Base-by-base conservation (phyloP, 2,113 vertebrate genomes). In the Prietella phreatophila region DNA sequence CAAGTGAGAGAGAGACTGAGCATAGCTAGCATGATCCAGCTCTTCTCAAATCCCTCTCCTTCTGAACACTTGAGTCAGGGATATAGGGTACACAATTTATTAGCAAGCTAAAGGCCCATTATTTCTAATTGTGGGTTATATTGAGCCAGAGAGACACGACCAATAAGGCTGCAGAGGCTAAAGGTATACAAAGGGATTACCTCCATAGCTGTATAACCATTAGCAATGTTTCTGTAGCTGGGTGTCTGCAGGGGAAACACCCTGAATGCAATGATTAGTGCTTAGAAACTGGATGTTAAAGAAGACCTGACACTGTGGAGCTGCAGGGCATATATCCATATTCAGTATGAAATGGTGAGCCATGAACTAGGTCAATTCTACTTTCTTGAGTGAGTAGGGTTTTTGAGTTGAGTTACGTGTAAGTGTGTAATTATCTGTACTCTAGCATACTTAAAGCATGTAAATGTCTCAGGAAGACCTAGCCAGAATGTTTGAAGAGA, bases 111-210 rank as follows among this genome's bases (percentile, higher is more conserved):
- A 87, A 88, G 79, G 85, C 79, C 69, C 84, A 89, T 90, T 90
- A 90, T 89, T 90, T 89, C 87, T 90, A 88, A 91, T 87, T 71
- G 90, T 83, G 42, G 83, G 69, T 88, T 86, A 88, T 88, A 91
- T 81, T 89, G 84, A 88, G 80, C 86, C 75, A 84, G 84, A 81
- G 83, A 89, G 81, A 91, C 88, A 89, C 84, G 86, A 88, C 65
- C 82, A 91, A 81, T 88, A 89, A 83, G 80, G 84, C 79, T 73
- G 39, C 63, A 75, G 82, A 83, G 55, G 81, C 42, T 79, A 88
- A 67, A 65, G 61, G 9, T 82, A 88, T 84, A 20, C 69, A 89
- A 50, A 85, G 76, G 83, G 85, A 87, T 87, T 83, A 87, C 69
- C 56, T 69, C 22, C 36, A 75, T 85, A 14, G 60, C 76, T 83